These are phyloP conservation scores for Elysia chlorotica DNA, from an alignment of 1,140 invertebrate species.

Conservation along the genomic window DNA sequence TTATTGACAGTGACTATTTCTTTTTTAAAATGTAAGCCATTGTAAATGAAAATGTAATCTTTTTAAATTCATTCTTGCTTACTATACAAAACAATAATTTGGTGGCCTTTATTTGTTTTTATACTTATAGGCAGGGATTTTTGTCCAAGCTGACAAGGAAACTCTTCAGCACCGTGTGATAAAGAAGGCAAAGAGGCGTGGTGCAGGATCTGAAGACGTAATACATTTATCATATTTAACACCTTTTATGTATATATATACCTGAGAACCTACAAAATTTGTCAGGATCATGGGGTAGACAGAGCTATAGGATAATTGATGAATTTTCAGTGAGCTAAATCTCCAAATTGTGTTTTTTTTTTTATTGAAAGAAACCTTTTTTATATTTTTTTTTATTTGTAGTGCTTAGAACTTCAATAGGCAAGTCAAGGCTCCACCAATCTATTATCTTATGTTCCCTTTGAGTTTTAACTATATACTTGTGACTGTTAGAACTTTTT, in stretches of 20 bases:
- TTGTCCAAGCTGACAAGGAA: conserved; percentile 70
- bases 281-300: too few relatives aligned
- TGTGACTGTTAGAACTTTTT: too few relatives aligned
- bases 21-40: background rate
- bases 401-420: too few relatives aligned
- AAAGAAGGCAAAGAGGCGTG: conserved; percentile 76
- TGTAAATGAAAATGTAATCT: background rate
- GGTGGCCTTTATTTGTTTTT: conserved; percentile 10
- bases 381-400: too few relatives aligned
- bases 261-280: too few relatives aligned
- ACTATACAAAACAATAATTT: background rate
- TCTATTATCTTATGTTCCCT: background rate
- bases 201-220: conserved; percentile 24
- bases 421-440: too few relatives aligned
- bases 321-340: too few relatives aligned
- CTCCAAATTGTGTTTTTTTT: background rate
- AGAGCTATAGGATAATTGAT: too few relatives aligned
- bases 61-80: background rate
- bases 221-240: background rate
- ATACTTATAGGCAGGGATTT: conserved; percentile 40
- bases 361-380: background rate
- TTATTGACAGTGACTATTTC: background rate
- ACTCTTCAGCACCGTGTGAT: conserved; percentile 77
- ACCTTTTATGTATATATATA: background rate
- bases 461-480: background rate